Evolutionary conservation across 2,888 invertebrate species (phyloP).

Genomic region (Eristalis intricaria): DNA sequence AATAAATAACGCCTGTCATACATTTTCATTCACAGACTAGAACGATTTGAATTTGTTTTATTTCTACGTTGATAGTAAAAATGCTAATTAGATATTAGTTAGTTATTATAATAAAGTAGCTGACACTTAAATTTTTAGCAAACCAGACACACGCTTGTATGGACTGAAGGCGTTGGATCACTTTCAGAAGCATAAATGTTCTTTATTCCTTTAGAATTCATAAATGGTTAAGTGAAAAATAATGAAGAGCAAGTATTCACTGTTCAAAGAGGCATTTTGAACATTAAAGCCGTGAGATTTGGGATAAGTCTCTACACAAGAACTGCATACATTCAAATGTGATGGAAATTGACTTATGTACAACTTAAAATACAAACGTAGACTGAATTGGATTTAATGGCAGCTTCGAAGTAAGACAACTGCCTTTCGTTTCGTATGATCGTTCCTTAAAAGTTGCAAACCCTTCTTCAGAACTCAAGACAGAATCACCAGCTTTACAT

Average conservation of each 20-base stretch:
- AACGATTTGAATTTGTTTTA: not conserved
- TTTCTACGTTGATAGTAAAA: slow-evolving; percentile 27
- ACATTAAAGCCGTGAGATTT: slow-evolving; percentile 23
- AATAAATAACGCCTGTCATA: not conserved
- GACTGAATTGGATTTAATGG: no score
- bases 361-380: no score
- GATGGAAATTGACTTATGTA: no score
- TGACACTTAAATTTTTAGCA: not conserved
- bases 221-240: slow-evolving; percentile 21
- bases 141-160: not conserved
- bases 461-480: no score
- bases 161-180: not conserved
- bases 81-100: slow-evolving; percentile 30
- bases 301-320: not conserved
- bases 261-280: not conserved
- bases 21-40: not conserved
- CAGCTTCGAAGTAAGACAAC: no score
- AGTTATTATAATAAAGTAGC: slow-evolving; percentile 15
- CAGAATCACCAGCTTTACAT: no score
- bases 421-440: no score
- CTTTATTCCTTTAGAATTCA: slow-evolving; percentile 12
- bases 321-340: not conserved
- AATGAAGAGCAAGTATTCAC: slow-evolving; percentile 18
- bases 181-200: not conserved
- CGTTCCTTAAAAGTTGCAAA: no score